Evolutionary conservation across 2,113 vertebrate species (phyloP).

Genomic region (Motacilla alba): DNA sequence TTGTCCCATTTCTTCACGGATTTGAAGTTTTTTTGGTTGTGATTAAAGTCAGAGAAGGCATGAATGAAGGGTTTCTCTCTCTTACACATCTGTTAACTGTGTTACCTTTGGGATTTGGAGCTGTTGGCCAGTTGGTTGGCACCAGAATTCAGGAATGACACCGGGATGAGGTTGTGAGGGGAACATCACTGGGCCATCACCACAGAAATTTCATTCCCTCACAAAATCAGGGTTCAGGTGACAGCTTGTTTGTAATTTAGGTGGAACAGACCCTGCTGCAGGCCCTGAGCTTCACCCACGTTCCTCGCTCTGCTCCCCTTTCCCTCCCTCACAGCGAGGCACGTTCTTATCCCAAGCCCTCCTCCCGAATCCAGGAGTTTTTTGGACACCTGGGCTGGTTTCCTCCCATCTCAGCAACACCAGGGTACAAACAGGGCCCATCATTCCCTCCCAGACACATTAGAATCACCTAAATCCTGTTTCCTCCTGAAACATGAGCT

Average conservation of each 20-base stretch:
- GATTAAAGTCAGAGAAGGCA: background rate
- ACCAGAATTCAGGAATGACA: background rate
- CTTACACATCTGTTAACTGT: background rate
- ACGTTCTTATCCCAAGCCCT: background rate
- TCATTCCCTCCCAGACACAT: background rate
- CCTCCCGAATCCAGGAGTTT: background rate
- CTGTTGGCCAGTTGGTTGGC: background rate
- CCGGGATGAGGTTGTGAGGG: background rate
- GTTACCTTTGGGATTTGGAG: background rate
- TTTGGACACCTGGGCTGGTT: background rate
- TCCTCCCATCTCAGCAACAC: background rate
- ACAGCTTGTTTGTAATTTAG: background rate
- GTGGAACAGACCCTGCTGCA: background rate
- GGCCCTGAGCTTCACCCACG: accelerated
- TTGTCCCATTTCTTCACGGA: background rate
- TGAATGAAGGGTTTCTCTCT: background rate
- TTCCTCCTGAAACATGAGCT: background rate
- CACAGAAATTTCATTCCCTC: background rate
- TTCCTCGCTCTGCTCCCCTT: background rate
- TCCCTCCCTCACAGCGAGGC: background rate
- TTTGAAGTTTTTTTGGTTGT: background rate
- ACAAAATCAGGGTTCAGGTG: background rate
- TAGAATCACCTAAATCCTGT: background rate
- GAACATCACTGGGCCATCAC: background rate
- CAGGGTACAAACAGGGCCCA: background rate